Evolutionary conservation across 2,797 vertebrate genomes (phyloP), one percentile per base, ranked within the genome.

Genomic region (Crax fasciolata): DNA sequence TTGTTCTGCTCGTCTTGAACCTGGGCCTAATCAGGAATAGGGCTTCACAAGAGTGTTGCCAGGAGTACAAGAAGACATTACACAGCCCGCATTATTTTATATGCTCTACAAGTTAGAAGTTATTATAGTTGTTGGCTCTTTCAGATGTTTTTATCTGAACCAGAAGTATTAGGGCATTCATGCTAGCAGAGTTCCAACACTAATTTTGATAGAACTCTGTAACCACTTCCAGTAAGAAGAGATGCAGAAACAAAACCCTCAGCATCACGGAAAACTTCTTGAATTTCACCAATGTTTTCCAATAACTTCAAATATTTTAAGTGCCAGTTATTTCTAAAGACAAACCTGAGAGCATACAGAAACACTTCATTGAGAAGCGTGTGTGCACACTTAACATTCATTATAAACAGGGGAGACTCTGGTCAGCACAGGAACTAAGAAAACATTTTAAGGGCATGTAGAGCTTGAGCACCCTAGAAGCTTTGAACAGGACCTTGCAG

Each of bases 1-100:
- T 93, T 96, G 85, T 30, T 92, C 78, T 30, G 46, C 55, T 83
- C 43, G 32, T 92, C 87, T 77, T 51, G 43, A 91, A 74, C 39
- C 0, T 10, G 48, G 49, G 61, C 84, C 78, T 62, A 81, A 86
- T 91, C 70, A 92, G 78, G 94, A 72, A 54, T 92, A 89, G 85
- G 58, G 76, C 58, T 87, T 87, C 78, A 78, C 39, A 92, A 65
- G 24, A 77, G 25, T 51, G 74, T 35, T 35, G 80, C n/a, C 65
- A 83, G 19, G 77, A 83, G 32, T 38, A 82, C 10, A 71, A 52
- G 51, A 48, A 71, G 83, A 65, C 13, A 67, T 4, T 59, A 70
- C 23, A n/a, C 44, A 83, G 20, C 66, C 54, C 63, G 81, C 35
- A 79, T 44, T 63, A 44, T 68, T 55, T 55, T 12, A 73, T 18